phyloP scores from a whole-genome alignment of 2,797 vertebrate genomes.

The Halcyon smyrnensis region DNA sequence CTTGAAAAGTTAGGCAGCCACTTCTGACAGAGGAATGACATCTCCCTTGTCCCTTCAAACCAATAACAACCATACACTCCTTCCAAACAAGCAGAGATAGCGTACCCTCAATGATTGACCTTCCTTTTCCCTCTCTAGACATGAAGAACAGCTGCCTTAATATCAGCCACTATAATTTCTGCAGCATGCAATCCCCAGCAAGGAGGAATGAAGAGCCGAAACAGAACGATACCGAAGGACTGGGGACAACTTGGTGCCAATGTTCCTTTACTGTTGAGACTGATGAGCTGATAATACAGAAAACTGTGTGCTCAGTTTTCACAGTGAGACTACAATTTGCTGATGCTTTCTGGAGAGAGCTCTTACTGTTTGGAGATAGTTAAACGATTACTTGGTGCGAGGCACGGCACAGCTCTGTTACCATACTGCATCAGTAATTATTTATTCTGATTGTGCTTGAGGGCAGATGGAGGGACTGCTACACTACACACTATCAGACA shows the following conservation, averaged over 20 bases:
- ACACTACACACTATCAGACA: background rate
- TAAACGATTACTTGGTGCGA: slow-evolving; percentile 16
- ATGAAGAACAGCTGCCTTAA: background rate
- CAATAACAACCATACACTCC: background rate
- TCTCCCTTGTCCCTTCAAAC: background rate
- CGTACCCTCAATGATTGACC: background rate
- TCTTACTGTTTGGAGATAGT: slow-evolving; percentile 19
- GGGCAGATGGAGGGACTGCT: background rate
- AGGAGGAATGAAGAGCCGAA: background rate
- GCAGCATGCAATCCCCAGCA: background rate
- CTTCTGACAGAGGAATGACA: background rate
- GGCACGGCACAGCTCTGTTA: background rate
- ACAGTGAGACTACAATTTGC: slow-evolving; percentile 18
- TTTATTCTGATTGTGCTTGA: slow-evolving; percentile 15
- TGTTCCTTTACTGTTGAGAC: background rate
- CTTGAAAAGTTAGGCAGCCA: background rate
- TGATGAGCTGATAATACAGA: background rate
- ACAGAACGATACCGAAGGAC: background rate
- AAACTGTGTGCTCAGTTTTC: slow-evolving; percentile 7
- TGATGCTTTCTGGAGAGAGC: background rate
- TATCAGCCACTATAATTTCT: background rate
- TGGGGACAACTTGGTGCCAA: background rate
- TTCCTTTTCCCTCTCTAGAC: background rate
- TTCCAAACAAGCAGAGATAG: background rate
- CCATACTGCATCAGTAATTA: background rate